These are phyloP conservation scores for Acanthoscelides obtectus DNA, from an alignment of 2,888 invertebrate genomes.

Conservation along the genomic window DNA sequence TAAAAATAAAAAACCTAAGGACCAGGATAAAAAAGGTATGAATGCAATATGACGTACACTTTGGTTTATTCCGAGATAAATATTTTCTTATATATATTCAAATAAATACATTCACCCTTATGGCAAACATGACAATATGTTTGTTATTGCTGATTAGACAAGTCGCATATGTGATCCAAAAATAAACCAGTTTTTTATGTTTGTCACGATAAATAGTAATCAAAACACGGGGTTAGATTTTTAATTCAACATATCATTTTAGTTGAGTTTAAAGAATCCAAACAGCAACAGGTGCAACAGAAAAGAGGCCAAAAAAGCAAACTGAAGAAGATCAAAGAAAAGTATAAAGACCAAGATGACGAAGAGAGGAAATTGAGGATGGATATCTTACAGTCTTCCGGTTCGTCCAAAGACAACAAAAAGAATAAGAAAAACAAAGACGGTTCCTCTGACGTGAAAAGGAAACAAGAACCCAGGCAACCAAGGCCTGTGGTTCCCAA, in stretches of 20 bases:
- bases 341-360: constrained; percentile 95
- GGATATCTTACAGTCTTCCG: constrained; percentile 69
- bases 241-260: not conserved
- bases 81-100: no score
- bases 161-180: no score
- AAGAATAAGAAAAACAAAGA: constrained; percentile 52
- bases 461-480: constrained; percentile 23
- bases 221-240: no score
- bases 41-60: no score
- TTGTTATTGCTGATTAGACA: no score
- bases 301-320: constrained; percentile 85
- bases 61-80: no score
- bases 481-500: constrained; percentile 23
- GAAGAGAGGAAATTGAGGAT: constrained; percentile 83
- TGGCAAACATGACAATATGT: no score
- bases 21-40: constrained; percentile 38
- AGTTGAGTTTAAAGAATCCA: constrained; percentile 27
- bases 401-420: constrained; percentile 51
- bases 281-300: constrained; percentile 42
- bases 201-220: no score
- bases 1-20: constrained; percentile 28
- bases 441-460: not conserved
- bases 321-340: constrained; percentile 91
- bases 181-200: no score
- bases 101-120: no score